These are phyloP conservation scores for Amphipoea oculea DNA, from an alignment of 2,888 invertebrate genomes.

Conservation along the genomic window DNA sequence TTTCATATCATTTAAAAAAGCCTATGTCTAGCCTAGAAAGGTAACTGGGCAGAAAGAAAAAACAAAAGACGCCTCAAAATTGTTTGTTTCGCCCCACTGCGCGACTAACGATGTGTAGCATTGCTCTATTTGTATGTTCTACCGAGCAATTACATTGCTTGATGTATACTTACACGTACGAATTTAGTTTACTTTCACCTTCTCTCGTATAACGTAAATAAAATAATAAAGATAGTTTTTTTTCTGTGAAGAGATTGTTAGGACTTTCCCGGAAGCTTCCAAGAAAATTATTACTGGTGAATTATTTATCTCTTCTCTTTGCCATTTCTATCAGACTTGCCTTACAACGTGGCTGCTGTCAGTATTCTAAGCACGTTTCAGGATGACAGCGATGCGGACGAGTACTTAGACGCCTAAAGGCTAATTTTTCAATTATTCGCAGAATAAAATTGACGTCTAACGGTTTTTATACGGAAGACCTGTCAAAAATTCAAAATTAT, in stretches of 20 bases:
- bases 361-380: not conserved
- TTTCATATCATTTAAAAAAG: slow-evolving; percentile 5
- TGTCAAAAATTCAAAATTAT: too few relatives aligned
- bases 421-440: too few relatives aligned
- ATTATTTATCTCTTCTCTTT: not conserved
- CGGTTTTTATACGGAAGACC: too few relatives aligned
- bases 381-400: not conserved
- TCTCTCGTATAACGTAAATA: slow-evolving; percentile 39
- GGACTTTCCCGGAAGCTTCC: not conserved
- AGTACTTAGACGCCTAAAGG: not conserved
- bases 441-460: too few relatives aligned
- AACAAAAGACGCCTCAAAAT: slow-evolving; percentile 35
- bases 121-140: slow-evolving; percentile 47
- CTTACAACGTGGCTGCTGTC: not conserved
- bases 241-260: not conserved
- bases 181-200: slow-evolving; percentile 69
- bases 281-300: not conserved
- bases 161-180: slow-evolving; percentile 25
- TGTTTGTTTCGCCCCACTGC: slow-evolving; percentile 48
- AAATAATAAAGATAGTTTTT: not conserved
- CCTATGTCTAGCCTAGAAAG: slow-evolving; percentile 27
- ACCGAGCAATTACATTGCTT: slow-evolving; percentile 44
- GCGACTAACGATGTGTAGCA: slow-evolving; percentile 54
- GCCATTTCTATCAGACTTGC: not conserved
- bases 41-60: slow-evolving; percentile 36